Conservation (phyloP, 2,113 vertebrate genomes). For the Zapus hudsonius region DNA sequence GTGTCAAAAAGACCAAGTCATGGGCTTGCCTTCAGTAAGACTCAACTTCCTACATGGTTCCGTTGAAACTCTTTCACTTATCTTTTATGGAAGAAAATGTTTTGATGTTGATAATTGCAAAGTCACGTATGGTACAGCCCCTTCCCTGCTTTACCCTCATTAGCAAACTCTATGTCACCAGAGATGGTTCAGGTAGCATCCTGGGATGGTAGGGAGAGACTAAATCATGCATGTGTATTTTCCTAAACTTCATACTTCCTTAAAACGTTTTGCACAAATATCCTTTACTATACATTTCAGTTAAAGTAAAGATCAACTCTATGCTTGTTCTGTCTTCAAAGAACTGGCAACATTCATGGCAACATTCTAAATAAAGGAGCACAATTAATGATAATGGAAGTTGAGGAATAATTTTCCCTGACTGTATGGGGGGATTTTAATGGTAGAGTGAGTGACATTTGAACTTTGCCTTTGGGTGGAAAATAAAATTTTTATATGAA, state of each 20-base stretch:
- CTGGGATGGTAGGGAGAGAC: background rate
- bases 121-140: background rate
- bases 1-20: background rate
- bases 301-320: background rate
- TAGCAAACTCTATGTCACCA: background rate
- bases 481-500: conserved; percentile 18
- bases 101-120: background rate
- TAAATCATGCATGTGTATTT: background rate
- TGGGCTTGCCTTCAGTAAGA: background rate
- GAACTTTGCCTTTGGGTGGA: background rate
- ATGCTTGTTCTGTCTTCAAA: background rate
- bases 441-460: background rate
- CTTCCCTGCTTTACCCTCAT: background rate
- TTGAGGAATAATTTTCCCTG: background rate
- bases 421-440: background rate
- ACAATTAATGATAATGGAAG: background rate
- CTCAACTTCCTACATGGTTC: background rate
- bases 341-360: background rate
- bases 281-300: background rate
- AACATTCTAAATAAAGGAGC: background rate
- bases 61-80: background rate
- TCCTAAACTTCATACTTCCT: background rate
- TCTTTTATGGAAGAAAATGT: background rate
- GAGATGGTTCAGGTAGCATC: background rate
- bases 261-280: background rate